Evolutionary conservation across 2,797 vertebrate genomes (phyloP), one percentile per base, ranked within the genome.

Genomic region (Manis pentadactyla): DNA sequence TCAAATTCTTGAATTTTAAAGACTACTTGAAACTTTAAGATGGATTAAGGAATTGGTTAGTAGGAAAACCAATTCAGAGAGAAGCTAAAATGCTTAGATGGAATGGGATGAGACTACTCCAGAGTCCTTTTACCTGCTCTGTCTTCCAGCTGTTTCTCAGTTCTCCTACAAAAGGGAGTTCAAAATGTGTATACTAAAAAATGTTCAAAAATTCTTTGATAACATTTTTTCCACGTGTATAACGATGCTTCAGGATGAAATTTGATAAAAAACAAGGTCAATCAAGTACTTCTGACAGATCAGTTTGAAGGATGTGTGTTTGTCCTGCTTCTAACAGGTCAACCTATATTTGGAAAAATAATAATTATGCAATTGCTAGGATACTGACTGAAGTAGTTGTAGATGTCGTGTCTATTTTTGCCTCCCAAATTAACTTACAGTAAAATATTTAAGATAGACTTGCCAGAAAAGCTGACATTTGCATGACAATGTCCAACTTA

Each of bases 181-280:
- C 93, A 96, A 94, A 96, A 55, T 96, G 39, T 34, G 46, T 46
- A 46, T n/a, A 81, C 97, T 97, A 89, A 96, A 96, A 94, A 69
- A 46, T 46, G 46, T 46, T 46, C 2, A 46, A 46, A 46, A 46
- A 46, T 46, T 63, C 61, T 92, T 37, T 95, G 53, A 15, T 92
- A 97, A 3, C 18, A 61, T 94, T 97, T 95, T 49, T 96, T 97
- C 74, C 37, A 78, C 85, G 66, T 53, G 83, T 97, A 66, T 78
- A 86, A 73, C 91, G 23, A 49, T 84, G 94, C 39, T 97, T 96
- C 46, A 93, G 7, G 4, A 90, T 92, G 79, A 92, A 96, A 97
- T 94, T 74, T 96, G 93, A 98, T 66, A 93, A 97, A 95, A 97
- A 90, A 96, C 68, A 90, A 25, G 57, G 61, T 63, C 74, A 93